phyloP scores from a whole-genome alignment of 2,113 vertebrate species.

The Columba janthina region DNA sequence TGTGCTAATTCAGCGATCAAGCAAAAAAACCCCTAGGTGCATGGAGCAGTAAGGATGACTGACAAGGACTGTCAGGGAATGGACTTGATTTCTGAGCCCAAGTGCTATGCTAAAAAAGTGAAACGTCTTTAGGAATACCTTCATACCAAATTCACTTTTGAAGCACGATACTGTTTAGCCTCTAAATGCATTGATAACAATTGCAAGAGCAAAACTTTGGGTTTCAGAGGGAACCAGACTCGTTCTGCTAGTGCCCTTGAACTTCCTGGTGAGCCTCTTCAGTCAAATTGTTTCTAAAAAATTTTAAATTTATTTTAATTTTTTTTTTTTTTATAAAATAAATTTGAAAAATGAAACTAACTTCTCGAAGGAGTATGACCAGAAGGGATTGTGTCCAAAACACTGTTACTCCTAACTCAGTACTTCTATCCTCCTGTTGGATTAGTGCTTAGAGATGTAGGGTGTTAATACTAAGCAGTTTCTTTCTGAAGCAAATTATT shows the following conservation, averaged over 20 bases:
- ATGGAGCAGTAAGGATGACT: neutral
- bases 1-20: neutral
- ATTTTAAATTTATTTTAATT: too few species aligned
- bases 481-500: neutral
- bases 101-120: neutral
- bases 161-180: neutral
- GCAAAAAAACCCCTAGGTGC: neutral
- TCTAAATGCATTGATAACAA: neutral
- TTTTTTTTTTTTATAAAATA: neutral
- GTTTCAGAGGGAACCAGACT: neutral
- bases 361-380: conserved; percentile 1
- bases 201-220: neutral
- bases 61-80: neutral
- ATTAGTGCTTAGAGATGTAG: neutral
- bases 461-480: neutral
- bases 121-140: neutral
- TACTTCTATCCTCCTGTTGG: neutral
- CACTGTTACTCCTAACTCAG: neutral
- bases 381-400: neutral
- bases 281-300: neutral
- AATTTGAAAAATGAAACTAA: neutral
- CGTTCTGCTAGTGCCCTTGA: neutral
- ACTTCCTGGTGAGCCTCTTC: neutral
- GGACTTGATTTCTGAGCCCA: neutral
- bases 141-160: conserved; percentile 10